Evolutionary conservation across 2,113 vertebrate species (phyloP).

Genomic region (Dissostichus mawsoni): DNA sequence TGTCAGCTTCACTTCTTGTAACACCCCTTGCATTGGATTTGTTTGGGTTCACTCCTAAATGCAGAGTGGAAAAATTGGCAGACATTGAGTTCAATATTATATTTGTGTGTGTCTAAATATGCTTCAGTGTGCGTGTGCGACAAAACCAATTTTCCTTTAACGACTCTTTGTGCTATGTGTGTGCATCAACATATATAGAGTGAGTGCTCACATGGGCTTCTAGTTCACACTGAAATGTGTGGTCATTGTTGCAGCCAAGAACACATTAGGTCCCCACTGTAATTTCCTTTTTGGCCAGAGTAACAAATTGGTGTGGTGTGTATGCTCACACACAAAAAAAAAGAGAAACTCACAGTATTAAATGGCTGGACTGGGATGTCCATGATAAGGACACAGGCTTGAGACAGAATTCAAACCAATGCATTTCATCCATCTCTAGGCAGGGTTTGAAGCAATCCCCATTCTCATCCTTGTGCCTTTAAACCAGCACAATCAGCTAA

Average conservation of each 20-base stretch:
- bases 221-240: conserved; percentile 39
- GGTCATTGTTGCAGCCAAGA: conserved; percentile 35
- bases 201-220: neutral
- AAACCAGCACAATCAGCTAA: neutral
- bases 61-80: conserved; percentile 37
- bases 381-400: neutral
- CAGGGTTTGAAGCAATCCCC: neutral
- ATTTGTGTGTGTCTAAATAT: conserved; percentile 11
- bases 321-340: neutral
- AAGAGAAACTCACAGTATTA: neutral
- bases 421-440: neutral
- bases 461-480: neutral
- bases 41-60: conserved; percentile 49
- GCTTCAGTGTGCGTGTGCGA: neutral
- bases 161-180: neutral
- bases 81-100: conserved; percentile 23
- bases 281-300: conserved; percentile 17
- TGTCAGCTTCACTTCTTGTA: conserved; percentile 67
- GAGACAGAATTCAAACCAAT: conserved; percentile 1
- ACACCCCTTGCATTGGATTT: conserved; percentile 21
- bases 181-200: conserved; percentile 13
- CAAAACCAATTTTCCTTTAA: neutral
- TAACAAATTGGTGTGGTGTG: neutral
- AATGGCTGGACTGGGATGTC: neutral
- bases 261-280: neutral